Evolutionary conservation across 2,888 invertebrate species (phyloP), one percentile per base, ranked within the genome.

Genomic region (Melangyna quadrimaculata): DNA sequence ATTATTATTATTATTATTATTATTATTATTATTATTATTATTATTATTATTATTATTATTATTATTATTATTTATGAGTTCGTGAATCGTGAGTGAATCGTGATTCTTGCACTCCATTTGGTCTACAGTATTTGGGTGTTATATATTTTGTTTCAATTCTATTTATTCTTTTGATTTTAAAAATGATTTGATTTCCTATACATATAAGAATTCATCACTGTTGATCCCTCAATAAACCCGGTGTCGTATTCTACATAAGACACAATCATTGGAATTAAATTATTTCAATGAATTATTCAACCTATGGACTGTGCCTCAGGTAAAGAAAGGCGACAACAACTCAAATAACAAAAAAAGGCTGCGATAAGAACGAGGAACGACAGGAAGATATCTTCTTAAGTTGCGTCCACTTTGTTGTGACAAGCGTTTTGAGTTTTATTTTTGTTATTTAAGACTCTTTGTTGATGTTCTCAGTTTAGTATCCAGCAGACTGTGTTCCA

Each of bases 391-490:
- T 37, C 29, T 45, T 63, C 27, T 45, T 19, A 45, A 19, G 65
- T 19, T 29, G 17, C 45, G 45, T 65, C 29, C 45, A 32, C 65
- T 14, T 17, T 32, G 45, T 19, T 45, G 8, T 45, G 63, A 48
- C 40, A 45, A 63, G 27, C 40, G 55, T 53, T 79, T 40, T 69
- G 40, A 53, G 43, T 83, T 70, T 29, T 32, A 51, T 72, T 86
- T 80, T 86, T 55, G 77, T 80, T 80, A 86, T 77, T 86, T 86
- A 80, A 86, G 69, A 69, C 80, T 72, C 75, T 67, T 19, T 67
- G 72, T 37, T 63, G 65, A 37, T 69, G 67, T 67, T 80, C 75
- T 69, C 57, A 40, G 53, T 17, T 86, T 77, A 86, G 84, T 86
- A 57, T 77, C 72, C 77, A 74, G 37, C 48, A 69, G 72, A 77